Evolutionary conservation across 92 coral and sea anemone genomes (phyloP), one percentile per base, ranked within the genome.

Genomic region (Micromussa lordhowensis): DNA sequence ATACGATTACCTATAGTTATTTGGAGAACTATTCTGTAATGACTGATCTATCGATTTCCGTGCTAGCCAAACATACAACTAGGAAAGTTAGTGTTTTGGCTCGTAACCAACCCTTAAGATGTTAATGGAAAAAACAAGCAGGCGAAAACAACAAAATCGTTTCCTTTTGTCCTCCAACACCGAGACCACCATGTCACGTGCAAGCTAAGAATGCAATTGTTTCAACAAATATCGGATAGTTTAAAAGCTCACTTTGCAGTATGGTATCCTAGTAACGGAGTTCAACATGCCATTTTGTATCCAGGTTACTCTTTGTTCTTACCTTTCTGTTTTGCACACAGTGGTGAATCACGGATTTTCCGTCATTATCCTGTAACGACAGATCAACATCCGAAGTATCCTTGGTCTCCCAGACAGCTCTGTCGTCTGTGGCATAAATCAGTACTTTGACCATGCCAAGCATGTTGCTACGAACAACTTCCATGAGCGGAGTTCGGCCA

Each of bases 291-390:
- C 1, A 18, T 1, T 61, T 0, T 61, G 5, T 22, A 61, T 8
- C 13, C n/a, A 55, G 7, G 7, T 22, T 5, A 59, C 68, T 11
- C 31, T 32, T 35, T 29, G 28, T 38, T 26, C 1, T 44, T 87
- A 95, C 98, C 94, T 91, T 84, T 68, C 92, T 82, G 71, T 93
- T 95, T 38, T 92, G 91, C 71, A 95, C 94, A 61, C 98, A 95
- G 87, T 88, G 95, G 68, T 95, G 98, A 11, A 92, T 74, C 71
- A 90, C 96, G 2, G 91, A 90, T 28, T 91, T 85, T 14, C 98
- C 98, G 30, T 92, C 93, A 8, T 88, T 89, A 73, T 95, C 98
- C 75, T 78, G 87, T 26, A 94, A 91, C 1, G 90, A 66, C 69
- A 95, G 83, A 80, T 94, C 88, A 66, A 95, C 85, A 32, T 85